phyloP scores from a whole-genome alignment of 2,113 vertebrate species.

The Chroicocephalus ridibundus region DNA sequence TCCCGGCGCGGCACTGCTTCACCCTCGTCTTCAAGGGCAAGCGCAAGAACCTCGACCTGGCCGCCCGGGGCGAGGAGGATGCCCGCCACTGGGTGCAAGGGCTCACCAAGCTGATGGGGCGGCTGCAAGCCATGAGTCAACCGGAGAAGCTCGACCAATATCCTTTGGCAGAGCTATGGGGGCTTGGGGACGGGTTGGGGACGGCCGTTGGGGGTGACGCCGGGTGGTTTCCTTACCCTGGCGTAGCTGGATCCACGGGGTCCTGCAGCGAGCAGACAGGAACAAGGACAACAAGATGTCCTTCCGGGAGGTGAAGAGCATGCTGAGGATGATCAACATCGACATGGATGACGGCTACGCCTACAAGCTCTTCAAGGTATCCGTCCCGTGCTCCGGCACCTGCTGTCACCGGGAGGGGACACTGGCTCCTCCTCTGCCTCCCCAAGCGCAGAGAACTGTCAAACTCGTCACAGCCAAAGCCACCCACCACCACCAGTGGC shows the following conservation, averaged over 20 bases:
- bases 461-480: not conserved
- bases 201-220: fast-evolving
- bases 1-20: slow-evolving; percentile 84
- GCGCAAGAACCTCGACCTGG: slow-evolving; percentile 90
- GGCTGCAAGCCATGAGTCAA: slow-evolving; percentile 88
- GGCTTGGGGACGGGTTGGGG: not conserved
- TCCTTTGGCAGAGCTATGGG: slow-evolving; percentile 70
- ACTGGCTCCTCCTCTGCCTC: not conserved
- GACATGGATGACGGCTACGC: slow-evolving; percentile 90
- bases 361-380: slow-evolving; percentile 89
- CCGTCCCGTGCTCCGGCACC: fast-evolving
- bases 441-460: not conserved
- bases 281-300: slow-evolving; percentile 95
- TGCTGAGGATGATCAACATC: slow-evolving; percentile 94
- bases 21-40: slow-evolving; percentile 86
- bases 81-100: slow-evolving; percentile 89
- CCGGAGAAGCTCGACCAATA: slow-evolving; percentile 94
- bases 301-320: slow-evolving; percentile 89
- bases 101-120: slow-evolving; percentile 81
- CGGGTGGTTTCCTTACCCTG: slow-evolving; percentile 58
- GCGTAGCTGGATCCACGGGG: slow-evolving; percentile 87
- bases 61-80: slow-evolving; percentile 78
- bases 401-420: fast-evolving
- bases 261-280: slow-evolving; percentile 88
- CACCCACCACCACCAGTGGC: too few relatives aligned